Evolutionary conservation across 2,888 invertebrate species (phyloP).

Genomic region (Stegana nigrithorax): DNA sequence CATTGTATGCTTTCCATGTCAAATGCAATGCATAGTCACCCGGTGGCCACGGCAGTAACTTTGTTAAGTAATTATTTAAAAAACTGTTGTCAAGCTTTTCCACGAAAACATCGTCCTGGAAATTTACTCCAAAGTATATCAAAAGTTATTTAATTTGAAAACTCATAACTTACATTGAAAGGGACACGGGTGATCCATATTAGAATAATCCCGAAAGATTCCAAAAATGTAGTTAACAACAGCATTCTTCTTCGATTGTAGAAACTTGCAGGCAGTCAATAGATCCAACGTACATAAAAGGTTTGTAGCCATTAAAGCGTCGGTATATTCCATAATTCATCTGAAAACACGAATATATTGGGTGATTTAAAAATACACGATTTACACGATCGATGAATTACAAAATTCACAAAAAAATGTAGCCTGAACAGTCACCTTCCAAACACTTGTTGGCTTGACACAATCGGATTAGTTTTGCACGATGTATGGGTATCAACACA

Average conservation of each 20-base stretch:
- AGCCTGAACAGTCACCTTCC: neutral
- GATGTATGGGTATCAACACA: too few relatives aligned
- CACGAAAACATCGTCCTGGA: slow-evolving; percentile 26
- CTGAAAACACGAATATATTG: neutral
- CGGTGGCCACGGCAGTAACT: neutral
- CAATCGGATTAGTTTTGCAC: too few relatives aligned
- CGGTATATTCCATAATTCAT: slow-evolving; percentile 25
- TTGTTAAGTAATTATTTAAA: slow-evolving; percentile 2
- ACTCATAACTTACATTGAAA: too few relatives aligned
- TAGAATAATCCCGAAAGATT: slow-evolving; percentile 13
- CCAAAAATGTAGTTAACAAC: slow-evolving; percentile 18
- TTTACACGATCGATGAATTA: neutral
- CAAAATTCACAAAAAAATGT: neutral
- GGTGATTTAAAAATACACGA: neutral
- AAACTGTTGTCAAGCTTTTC: slow-evolving; percentile 19
- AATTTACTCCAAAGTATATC: neutral
- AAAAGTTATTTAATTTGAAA: neutral
- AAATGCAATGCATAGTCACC: neutral
- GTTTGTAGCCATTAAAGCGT: slow-evolving; percentile 32
- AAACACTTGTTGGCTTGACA: too few relatives aligned
- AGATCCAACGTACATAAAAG: neutral
- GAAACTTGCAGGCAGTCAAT: slow-evolving; percentile 34
- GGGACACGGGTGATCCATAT: slow-evolving; percentile 38
- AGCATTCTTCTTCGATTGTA: neutral
- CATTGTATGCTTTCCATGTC: neutral